Conservation (phyloP, 1,140 invertebrate species). For the Orius laevigatus region DNA sequence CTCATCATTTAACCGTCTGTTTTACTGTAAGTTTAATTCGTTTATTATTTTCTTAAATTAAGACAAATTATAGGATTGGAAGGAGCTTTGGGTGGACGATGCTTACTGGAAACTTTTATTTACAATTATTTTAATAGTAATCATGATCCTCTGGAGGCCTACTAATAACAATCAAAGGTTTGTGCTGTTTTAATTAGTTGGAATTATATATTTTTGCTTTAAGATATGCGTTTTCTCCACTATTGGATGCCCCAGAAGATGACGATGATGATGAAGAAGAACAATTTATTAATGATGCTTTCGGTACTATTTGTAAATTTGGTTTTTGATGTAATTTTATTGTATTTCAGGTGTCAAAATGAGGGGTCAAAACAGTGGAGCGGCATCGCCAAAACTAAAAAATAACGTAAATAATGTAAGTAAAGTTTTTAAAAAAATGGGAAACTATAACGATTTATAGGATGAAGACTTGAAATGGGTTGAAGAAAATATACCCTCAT, state of each 20-base stretch:
- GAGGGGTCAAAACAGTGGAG: slow-evolving; percentile 27
- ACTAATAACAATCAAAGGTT: slow-evolving; percentile 82
- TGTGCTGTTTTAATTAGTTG: neutral
- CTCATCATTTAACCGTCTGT: slow-evolving; percentile 50
- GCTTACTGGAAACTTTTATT: slow-evolving; percentile 90
- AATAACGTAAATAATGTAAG: slow-evolving; percentile 15
- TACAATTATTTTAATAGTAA: slow-evolving; percentile 68
- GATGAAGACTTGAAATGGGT: slow-evolving; percentile 83
- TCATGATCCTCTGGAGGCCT: slow-evolving; percentile 88
- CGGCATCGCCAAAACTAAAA: slow-evolving; percentile 22
- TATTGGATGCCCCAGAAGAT: slow-evolving; percentile 72
- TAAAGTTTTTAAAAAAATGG: neutral
- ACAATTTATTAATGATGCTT: slow-evolving; percentile 67
- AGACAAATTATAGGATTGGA: slow-evolving; percentile 53
- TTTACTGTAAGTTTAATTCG: slow-evolving; percentile 35
- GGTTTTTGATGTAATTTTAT: too few relatives aligned
- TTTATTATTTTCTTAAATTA: neutral
- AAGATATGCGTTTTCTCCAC: slow-evolving; percentile 78
- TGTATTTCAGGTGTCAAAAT: slow-evolving; percentile 50
- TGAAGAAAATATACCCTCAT: slow-evolving; percentile 74
- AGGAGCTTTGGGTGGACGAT: slow-evolving; percentile 80
- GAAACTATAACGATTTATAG: slow-evolving; percentile 24
- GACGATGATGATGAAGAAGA: slow-evolving; percentile 59
- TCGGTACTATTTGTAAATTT: too few relatives aligned
- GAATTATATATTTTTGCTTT: neutral